Evolutionary conservation across 2,113 vertebrate genomes (phyloP), one percentile per base, ranked within the genome.

Genomic region (Sakesphorus luctuosus): DNA sequence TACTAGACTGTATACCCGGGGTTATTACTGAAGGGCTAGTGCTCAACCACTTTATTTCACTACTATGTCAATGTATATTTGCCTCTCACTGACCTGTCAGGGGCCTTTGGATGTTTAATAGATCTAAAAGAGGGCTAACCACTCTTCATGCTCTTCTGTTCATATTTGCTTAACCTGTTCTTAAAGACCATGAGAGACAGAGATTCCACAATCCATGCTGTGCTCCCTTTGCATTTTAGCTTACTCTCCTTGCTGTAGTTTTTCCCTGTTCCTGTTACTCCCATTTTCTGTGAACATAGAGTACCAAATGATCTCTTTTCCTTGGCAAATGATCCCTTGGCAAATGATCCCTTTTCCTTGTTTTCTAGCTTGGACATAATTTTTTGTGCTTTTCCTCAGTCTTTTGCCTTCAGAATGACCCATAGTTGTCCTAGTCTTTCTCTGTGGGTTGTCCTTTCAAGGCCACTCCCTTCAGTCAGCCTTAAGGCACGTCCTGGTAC

Each of bases 271-370:
- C 8, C 35, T 26, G 7, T 47, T 55, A 43, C n/a, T 84, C 23
- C 28, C 2, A 0, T 23, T 49, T 25, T 78, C 73, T 4, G 0
- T 9, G 25, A 78, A 53, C 15, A 31, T 0, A 1, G 25, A 76
- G 25, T 76, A 52, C 33, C 33, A 68, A 80, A 56, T 12, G 53
- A 38, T 43, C 23, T 10, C 44, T 69, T 35, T 80, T 77, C 55
- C 31, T 44, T n/a, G 16, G 12, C 10, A 56, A 29, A 43, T 10
- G 53, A 38, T 43, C 23, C 11, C 44, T 69, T 35, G 16, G 12
- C 10, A 56, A 29, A 43, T 12, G 53, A 38, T 43, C 20, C 11
- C 44, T 69, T 35, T 80, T 77, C 20, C 24, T 5, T 8, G 7
- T 69, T 81, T 92, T 69, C 50, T 69, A 24, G 5, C 4, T 44